Conservation (phyloP, 2,113 vertebrate genomes). For the Vulpes ferrilata region DNA sequence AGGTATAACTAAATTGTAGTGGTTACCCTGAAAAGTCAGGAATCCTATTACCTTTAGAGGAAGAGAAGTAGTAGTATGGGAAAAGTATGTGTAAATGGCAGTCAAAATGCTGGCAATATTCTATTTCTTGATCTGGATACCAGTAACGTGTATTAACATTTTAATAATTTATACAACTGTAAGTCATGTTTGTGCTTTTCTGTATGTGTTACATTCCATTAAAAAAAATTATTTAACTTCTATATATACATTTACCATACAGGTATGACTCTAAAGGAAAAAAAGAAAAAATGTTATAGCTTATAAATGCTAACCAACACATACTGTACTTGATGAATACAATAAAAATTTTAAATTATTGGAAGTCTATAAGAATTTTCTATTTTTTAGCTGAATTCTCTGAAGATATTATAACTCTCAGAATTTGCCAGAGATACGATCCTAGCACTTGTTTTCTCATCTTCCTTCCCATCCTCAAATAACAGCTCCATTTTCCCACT, state of each 20-base stretch:
- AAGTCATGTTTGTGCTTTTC: background rate
- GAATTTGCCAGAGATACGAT: background rate
- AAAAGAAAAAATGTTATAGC: background rate
- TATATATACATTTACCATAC: background rate
- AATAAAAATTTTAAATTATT: background rate
- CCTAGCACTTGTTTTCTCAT: background rate
- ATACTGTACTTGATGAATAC: background rate
- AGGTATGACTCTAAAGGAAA: background rate
- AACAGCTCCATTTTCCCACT: background rate
- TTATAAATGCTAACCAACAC: background rate
- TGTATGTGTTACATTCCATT: background rate
- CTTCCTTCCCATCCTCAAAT: background rate
- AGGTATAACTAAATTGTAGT: background rate
- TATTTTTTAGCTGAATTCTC: background rate
- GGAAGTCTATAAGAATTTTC: background rate
- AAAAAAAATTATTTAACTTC: background rate
- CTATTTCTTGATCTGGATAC: background rate
- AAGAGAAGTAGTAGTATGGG: background rate
- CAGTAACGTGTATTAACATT: background rate
- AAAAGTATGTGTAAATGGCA: background rate
- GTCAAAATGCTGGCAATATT: background rate
- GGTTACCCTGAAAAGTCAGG: background rate
- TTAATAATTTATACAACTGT: background rate
- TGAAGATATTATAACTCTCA: conserved; percentile 7
- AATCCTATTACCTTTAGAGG: background rate